Conservation (phyloP, 2,113 vertebrate genomes). For the Hucho hucho region DNA sequence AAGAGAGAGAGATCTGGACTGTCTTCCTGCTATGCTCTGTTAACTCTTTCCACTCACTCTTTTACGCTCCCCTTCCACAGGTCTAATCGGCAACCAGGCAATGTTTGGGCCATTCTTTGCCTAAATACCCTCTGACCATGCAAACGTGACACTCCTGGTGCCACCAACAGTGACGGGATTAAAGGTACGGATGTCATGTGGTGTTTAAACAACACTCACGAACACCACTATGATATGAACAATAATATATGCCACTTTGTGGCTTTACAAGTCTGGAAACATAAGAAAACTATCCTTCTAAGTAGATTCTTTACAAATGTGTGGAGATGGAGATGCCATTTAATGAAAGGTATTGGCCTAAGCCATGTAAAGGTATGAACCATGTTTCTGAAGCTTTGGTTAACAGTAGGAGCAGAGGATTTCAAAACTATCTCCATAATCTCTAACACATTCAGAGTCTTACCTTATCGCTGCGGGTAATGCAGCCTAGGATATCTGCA, state of each 20-base stretch:
- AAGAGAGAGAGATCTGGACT: too few relatives aligned
- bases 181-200: background rate
- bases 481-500: slow-evolving; percentile 51
- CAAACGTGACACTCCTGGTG: background rate
- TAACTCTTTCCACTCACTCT: slow-evolving; percentile 5
- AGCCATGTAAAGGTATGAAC: too few relatives aligned
- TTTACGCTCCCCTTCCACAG: slow-evolving; percentile 2
- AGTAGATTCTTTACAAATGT: too few relatives aligned
- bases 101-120: background rate
- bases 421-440: background rate
- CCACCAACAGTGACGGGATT: background rate
- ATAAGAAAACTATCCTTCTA: too few relatives aligned
- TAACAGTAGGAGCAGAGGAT: background rate
- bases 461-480: slow-evolving; percentile 62
- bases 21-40: background rate
- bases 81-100: background rate
- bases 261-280: too few relatives aligned
- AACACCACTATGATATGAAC: too few relatives aligned
- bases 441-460: slow-evolving; percentile 15
- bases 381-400: background rate
- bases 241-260: too few relatives aligned
- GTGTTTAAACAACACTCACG: background rate
- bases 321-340: too few relatives aligned
- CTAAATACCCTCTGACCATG: background rate
- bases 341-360: too few relatives aligned